Percentiles rank a stretch among this genome's conserved stretches.
These are phyloP conservation scores for Laspeyria flexula DNA, from an alignment of 2,888 invertebrate species.

Conservation along the genomic window DNA sequence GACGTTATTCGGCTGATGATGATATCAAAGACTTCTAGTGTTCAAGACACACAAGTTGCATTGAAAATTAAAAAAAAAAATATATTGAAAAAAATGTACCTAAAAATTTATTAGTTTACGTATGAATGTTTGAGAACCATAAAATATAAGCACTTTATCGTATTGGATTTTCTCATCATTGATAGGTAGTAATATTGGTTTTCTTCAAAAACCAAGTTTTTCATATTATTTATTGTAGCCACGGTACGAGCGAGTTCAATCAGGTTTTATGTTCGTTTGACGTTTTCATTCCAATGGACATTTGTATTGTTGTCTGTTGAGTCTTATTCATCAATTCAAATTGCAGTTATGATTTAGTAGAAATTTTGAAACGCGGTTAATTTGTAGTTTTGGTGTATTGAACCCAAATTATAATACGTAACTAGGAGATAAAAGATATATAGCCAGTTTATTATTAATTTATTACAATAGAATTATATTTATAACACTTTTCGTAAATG, in stretches of 20 bases:
- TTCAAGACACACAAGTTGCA: too few relatives aligned
- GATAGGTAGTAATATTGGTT: constrained; percentile 33
- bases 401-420: too few relatives aligned
- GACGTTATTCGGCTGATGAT: too few relatives aligned
- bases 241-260: constrained; percentile 19
- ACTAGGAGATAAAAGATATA: too few relatives aligned
- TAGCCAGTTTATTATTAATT: too few relatives aligned
- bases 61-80: too few relatives aligned
- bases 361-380: not conserved
- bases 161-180: constrained; percentile 32
- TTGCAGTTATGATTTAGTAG: not conserved
- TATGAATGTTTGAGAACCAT: constrained; percentile 39
- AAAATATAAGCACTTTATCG: constrained; percentile 58
- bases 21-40: too few relatives aligned
- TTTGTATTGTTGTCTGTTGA: constrained; percentile 15
- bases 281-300: constrained; percentile 18
- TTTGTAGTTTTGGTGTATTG: too few relatives aligned
- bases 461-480: too few relatives aligned
- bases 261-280: constrained; percentile 27
- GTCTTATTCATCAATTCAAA: constrained; percentile 9
- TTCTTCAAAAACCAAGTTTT: constrained; percentile 26
- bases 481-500: too few relatives aligned
- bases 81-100: too few relatives aligned
- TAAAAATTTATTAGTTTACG: too few relatives aligned
- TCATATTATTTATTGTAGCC: constrained; percentile 30